A percentile compares a stretch with the other conserved stretches of the same genome.
These are phyloP conservation scores for Papilio protenor DNA, from an alignment of 2,888 invertebrate species.

Conservation along the genomic window DNA sequence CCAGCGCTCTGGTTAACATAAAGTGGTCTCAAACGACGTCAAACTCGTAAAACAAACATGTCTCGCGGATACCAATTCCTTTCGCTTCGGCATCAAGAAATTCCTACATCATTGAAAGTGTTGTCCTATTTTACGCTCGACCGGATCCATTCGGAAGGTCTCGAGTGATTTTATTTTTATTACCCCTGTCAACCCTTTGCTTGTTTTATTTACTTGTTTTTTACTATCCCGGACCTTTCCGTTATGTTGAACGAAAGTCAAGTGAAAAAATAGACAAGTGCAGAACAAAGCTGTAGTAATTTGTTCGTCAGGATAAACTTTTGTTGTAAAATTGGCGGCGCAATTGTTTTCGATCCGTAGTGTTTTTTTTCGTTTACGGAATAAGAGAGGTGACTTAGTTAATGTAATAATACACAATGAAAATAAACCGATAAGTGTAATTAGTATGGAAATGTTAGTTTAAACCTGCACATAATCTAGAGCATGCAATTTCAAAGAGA, in stretches of 20 bases:
- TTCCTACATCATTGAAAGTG: slow-evolving; percentile 37
- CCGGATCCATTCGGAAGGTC: slow-evolving; percentile 24
- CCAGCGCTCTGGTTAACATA: slow-evolving; percentile 8
- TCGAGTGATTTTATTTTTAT: slow-evolving; percentile 39
- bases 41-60: slow-evolving; percentile 35
- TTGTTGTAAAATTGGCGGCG: no score
- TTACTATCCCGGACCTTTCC: background rate
- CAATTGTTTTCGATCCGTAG: no score
- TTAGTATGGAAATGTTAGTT: no score
- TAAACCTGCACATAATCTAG: no score
- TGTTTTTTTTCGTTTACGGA: no score
- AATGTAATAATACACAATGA: no score
- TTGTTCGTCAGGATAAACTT: background rate
- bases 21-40: slow-evolving; percentile 15
- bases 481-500: no score
- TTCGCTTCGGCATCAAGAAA: slow-evolving; percentile 25
- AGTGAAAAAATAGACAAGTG: background rate
- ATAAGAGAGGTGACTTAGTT: no score
- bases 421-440: no score
- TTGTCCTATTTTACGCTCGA: slow-evolving; percentile 32
- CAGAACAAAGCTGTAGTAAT: background rate
- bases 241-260: background rate
- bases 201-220: slow-evolving; percentile 37
- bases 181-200: slow-evolving; percentile 37
- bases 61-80: slow-evolving; percentile 14